Evolutionary conservation across 2,113 vertebrate genomes (phyloP), one percentile per base, ranked within the genome.

Genomic region (Anolis sagrei): DNA sequence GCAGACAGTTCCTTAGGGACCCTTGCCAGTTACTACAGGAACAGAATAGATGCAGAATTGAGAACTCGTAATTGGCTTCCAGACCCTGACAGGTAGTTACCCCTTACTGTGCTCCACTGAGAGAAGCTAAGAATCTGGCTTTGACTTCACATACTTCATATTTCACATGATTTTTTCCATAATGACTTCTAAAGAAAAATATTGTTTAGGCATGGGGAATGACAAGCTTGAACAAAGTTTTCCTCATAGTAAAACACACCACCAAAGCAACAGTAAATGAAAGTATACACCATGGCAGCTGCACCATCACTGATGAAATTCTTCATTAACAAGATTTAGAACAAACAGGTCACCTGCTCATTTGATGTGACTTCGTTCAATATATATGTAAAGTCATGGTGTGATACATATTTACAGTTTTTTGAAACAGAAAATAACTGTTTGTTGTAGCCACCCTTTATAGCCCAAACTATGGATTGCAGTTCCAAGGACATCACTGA

Each of bases 101-200:
- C 72, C 82, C 82, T 83, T n/a, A 39, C 82, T 83, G 82, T 83
- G 72, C 72, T 76, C 82, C 72, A 32, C 82, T 66, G 82, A 83
- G 82, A 75, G 72, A 64, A 83, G 73, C 72, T 66, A 76, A 75
- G 73, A 83, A 83, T 83, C 82, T 76, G 82, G 72, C 54, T 76
- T 76, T 83, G 82, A 83, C 82, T 83, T 64, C 82, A 83, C 58
- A 83, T 76, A 76, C 39, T 83, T 83, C 82, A 76, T 83, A 83
- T 83, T 83, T 76, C 61, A 76, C 76, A 76, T 83, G 70, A 75
- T 81, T 82, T 83, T 74, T 62, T 44, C 34, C 81, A 62, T 74
- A 83, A 83, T 83, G 81, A 75, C 70, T 83, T 74, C 34, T 62
- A 74, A 83, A 74, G 54, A 66, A 66, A 73, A 81, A 81, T 54